Percentiles rank a stretch among this genome's conserved stretches.
Evolutionary conservation across 2,888 invertebrate species (phyloP).

Genomic region (Formica aserva): DNA sequence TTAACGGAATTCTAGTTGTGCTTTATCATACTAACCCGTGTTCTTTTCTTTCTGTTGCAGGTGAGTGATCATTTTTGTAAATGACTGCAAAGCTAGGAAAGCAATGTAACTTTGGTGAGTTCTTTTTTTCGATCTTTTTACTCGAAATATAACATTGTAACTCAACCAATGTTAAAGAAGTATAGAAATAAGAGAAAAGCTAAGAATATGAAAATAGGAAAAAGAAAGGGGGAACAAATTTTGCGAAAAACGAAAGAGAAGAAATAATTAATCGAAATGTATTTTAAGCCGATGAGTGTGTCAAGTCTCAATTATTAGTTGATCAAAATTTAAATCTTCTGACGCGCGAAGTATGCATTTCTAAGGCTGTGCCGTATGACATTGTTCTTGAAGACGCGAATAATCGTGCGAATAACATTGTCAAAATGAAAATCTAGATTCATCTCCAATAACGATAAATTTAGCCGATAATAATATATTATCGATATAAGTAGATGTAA

Average conservation of each 20-base stretch:
- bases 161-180: neutral
- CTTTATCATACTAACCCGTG: neutral
- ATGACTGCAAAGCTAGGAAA: neutral
- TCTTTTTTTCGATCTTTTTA: neutral
- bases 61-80: slow-evolving; percentile 67
- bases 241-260: neutral
- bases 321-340: neutral
- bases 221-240: neutral
- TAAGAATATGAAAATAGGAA: neutral
- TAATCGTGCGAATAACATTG: neutral
- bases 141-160: neutral
- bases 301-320: neutral
- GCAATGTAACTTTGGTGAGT: slow-evolving; percentile 15
- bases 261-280: neutral
- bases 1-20: neutral
- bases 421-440: neutral
- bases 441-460: slow-evolving; percentile 6
- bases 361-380: neutral
- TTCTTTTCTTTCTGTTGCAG: slow-evolving; percentile 74
- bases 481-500: slow-evolving; percentile 26
- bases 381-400: neutral
- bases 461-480: slow-evolving; percentile 26
- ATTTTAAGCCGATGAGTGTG: neutral
- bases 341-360: neutral
- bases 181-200: neutral